A percentile compares a stretch with the other conserved stretches of the same genome.
These are phyloP conservation scores for Drosophila gunungcola DNA, from an alignment of 1,140 invertebrate species.

Conservation along the genomic window DNA sequence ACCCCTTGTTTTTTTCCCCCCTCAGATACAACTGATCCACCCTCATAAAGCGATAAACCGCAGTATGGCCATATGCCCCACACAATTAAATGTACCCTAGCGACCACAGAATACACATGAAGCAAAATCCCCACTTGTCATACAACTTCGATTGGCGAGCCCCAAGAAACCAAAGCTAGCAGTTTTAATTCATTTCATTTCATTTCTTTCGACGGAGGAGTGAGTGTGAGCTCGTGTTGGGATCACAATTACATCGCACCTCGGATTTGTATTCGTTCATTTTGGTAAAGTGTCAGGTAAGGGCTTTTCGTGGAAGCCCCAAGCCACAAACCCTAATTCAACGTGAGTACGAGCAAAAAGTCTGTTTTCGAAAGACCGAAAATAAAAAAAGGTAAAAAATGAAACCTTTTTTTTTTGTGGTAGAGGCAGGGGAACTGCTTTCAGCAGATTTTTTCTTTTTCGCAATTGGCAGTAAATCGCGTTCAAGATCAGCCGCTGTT, in stretches of 20 bases:
- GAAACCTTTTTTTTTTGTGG: conserved; percentile 20
- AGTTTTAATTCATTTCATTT: conserved; percentile 27
- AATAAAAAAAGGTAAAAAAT: conserved; percentile 23
- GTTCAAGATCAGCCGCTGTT: conserved; percentile 36
- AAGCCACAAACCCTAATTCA: conserved; percentile 11
- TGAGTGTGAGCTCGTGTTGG: conserved; percentile 31
- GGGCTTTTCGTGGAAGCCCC: conserved; percentile 50
- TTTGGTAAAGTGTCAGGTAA: conserved; percentile 60
- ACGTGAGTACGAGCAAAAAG: conserved; percentile 30
- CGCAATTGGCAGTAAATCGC: conserved; percentile 30
- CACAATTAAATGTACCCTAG: conserved; percentile 7
- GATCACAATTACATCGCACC: conserved; percentile 58
- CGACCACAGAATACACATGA: conserved; percentile 12
- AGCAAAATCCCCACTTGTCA: conserved; percentile 36
- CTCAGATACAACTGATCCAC: conserved; percentile 14
- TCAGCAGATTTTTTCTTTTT: conserved; percentile 28
- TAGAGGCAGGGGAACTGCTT: not conserved
- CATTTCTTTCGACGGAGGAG: conserved; percentile 32
- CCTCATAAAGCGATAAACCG: conserved; percentile 8
- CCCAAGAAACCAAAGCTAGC: conserved; percentile 23
- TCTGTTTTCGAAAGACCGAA: conserved; percentile 7
- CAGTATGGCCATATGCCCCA: conserved; percentile 21
- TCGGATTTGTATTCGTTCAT: conserved; percentile 1
- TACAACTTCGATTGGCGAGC: conserved; percentile 24
- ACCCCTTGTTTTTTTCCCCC: not conserved